Percentiles rank a stretch among this genome's conserved stretches.
Evolutionary conservation across 2,113 vertebrate species (phyloP).

Genomic region (Chaetodon trifascialis): DNA sequence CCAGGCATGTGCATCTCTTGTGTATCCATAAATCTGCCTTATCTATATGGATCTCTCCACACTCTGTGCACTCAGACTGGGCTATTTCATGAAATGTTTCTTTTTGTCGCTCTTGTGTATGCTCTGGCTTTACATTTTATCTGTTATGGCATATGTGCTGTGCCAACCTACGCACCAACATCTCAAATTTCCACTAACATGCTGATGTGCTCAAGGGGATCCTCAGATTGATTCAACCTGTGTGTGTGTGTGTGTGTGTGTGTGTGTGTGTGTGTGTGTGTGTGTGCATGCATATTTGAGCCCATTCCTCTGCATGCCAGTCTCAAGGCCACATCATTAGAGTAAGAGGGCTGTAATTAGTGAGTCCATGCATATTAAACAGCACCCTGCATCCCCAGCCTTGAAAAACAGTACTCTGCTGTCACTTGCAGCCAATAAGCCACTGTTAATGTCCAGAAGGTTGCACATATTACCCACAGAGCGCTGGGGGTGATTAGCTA

Average conservation of each 20-base stretch:
- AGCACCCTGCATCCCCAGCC: constrained; percentile 67
- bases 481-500: constrained; percentile 49
- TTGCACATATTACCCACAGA: constrained; percentile 55
- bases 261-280: constrained; percentile 2
- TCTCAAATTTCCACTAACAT: constrained; percentile 27
- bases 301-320: constrained; percentile 55
- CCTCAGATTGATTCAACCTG: constrained; percentile 35
- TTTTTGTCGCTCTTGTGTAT: neutral
- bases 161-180: constrained; percentile 34
- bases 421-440: constrained; percentile 65
- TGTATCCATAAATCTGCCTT: neutral
- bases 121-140: neutral
- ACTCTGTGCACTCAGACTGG: neutral
- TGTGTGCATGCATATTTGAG: constrained; percentile 33
- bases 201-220: constrained; percentile 36
- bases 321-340: constrained; percentile 82
- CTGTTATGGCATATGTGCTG: constrained; percentile 24
- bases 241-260: neutral
- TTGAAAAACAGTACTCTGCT: constrained; percentile 67
- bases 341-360: constrained; percentile 82
- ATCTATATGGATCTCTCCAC: neutral
- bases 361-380: constrained; percentile 83
- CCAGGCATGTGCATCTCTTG: neutral
- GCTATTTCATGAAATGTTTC: neutral
- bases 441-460: constrained; percentile 57